Base-by-base conservation (phyloP, 2,888 invertebrate genomes). In the Lasioglossum figueresi region DNA sequence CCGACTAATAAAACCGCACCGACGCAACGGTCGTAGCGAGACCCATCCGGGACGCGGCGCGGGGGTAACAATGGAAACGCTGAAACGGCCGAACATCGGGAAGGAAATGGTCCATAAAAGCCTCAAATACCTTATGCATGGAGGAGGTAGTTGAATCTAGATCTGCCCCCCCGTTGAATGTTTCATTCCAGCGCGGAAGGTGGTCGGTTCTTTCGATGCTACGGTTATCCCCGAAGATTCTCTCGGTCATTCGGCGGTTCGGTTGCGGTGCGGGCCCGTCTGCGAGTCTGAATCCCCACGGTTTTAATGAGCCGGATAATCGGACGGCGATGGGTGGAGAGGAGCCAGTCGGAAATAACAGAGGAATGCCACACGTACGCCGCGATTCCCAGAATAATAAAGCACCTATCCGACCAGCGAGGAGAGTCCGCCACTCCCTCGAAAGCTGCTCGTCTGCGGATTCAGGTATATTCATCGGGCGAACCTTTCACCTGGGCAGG, bases 401-500 rank as follows among this genome's bases (percentile, higher is more conserved):
- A 88, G 81, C 82, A 79, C 83, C 85, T 83, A 82, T 82, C 66
- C 70, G 70, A n/a, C 70, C n/a, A 79, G 52, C 73, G 56, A 68
- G 63, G 56, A 52, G 86, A 56, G 83, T 83, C 80, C 72, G 74
- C 76, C 87, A 80, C 86, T 80, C 84, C 84, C 80, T 76, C 79
- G 76, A 73, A 34, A 27, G 79, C 76, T 82, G 59, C 70, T 80
- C 79, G 45, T 83, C 81, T 79, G 75, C 84, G 77, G 83, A 88
- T 86, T 82, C 91, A 91, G 87, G 87, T 88, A 91, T 83, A 85
- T 79, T 82, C 83, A 87, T 56, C 87, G 79, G 77, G 76, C 79
- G 79, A 84, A 88, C 89, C 90, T 89, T 89, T 90, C 89, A 86
- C 85, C 88, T 72, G 80, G 79, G 82, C 68, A 81, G 80, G 70